phyloP scores from a whole-genome alignment of 2,113 vertebrate species.

The Zosterops lateralis region DNA sequence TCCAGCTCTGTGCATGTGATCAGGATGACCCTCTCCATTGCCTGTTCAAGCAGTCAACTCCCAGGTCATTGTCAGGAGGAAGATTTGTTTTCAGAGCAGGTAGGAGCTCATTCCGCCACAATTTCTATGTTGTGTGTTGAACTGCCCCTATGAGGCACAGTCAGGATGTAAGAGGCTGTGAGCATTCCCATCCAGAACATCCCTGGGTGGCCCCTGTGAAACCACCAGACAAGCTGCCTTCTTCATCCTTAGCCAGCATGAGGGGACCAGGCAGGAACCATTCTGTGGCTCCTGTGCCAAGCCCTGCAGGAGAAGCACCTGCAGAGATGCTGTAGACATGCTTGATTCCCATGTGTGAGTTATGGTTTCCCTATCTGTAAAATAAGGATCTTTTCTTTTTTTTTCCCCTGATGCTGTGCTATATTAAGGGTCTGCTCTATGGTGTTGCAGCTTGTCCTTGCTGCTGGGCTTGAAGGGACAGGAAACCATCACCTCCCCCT shows the following conservation, averaged over 20 bases:
- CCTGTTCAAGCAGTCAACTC: not conserved
- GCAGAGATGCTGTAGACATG: not conserved
- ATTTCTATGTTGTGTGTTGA: rapidly evolving
- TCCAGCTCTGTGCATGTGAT: not conserved
- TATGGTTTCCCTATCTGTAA: not conserved
- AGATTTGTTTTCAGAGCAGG: not conserved
- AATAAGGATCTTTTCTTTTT: not conserved
- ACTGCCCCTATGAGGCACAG: not conserved
- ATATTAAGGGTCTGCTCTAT: rapidly evolving
- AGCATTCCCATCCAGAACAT: not conserved
- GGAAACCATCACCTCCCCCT: not conserved
- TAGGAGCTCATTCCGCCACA: not conserved
- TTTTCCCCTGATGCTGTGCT: not conserved
- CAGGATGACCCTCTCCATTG: not conserved
- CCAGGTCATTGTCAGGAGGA: not conserved
- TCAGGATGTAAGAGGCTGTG: rapidly evolving
- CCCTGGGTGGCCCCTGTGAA: rapidly evolving
- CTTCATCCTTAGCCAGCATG: not conserved
- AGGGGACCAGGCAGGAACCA: not conserved
- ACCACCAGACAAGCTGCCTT: not conserved
- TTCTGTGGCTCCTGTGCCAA: not conserved
- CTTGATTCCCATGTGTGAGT: not conserved
- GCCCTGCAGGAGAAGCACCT: not conserved
- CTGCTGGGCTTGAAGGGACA: not conserved
- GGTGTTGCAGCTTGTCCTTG: not conserved